Percentiles rank a stretch among this genome's conserved stretches.
phyloP scores from a whole-genome alignment of 2,888 invertebrate genomes.

The Epinotia nisella region DNA sequence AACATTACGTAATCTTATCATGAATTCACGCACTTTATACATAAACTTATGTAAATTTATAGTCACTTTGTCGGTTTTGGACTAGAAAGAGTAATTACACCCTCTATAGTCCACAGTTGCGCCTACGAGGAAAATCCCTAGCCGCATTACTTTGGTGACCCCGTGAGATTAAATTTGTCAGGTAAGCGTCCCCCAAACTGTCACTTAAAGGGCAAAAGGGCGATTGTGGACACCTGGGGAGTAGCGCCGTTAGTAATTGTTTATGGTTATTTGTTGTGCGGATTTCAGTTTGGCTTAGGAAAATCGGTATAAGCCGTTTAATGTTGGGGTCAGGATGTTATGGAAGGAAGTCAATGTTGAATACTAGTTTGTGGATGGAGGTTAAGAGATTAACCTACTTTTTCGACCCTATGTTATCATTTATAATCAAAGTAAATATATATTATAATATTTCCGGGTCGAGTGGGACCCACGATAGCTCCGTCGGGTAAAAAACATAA shows the following conservation, averaged over 20 bases:
- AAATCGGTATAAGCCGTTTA: not conserved
- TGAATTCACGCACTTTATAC: no score
- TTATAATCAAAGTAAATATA: no score
- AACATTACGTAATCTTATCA: no score
- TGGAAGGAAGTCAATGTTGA: not conserved
- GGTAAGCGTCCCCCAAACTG: conserved; percentile 1
- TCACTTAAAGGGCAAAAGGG: conserved; percentile 16
- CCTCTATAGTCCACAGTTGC: not conserved
- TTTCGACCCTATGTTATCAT: no score
- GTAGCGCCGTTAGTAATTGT: not conserved
- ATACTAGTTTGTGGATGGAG: not conserved
- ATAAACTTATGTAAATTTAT: no score
- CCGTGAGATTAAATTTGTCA: conserved; percentile 20
- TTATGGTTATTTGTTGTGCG: conserved; percentile 14
- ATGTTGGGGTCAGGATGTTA: not conserved
- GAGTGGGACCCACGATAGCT: no score
- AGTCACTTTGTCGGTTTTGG: no score
- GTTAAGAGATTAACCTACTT: not conserved
- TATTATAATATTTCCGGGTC: no score
- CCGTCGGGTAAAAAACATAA: no score
- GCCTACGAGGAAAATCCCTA: not conserved
- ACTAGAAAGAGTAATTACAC: not conserved
- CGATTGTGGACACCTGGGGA: conserved; percentile 11
- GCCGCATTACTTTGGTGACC: not conserved
- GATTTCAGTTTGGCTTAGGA: conserved; percentile 1